These are phyloP conservation scores for Smithornis capensis DNA, from an alignment of 2,113 vertebrate genomes.

Conservation along the genomic window DNA sequence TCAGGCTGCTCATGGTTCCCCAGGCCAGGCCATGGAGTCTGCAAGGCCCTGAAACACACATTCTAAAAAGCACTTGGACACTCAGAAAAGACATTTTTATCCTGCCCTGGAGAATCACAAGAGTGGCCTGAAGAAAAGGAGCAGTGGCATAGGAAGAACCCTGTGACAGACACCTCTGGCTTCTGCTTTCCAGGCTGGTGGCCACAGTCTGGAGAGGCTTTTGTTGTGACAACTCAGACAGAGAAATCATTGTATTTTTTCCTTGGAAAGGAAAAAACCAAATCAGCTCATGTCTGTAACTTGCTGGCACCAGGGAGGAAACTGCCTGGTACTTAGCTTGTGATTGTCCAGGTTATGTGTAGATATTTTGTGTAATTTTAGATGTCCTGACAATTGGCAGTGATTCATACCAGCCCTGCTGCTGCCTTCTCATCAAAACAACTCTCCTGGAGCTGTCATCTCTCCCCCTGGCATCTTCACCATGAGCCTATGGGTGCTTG, in stretches of 20 bases:
- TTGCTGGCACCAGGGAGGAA: background rate
- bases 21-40: background rate
- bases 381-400: background rate
- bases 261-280: background rate
- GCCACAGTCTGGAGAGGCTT: background rate
- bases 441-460: background rate
- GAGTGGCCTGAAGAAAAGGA: accelerated
- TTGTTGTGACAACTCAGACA: background rate
- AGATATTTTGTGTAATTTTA: conserved; percentile 8
- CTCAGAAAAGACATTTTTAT: background rate
- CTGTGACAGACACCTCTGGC: background rate
- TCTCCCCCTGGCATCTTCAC: background rate
- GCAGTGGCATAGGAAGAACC: background rate
- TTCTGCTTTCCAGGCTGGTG: background rate
- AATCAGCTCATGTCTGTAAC: background rate
- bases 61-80: background rate
- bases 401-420: conserved; percentile 2
- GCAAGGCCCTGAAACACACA: background rate
- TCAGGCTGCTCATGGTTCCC: too few relatives aligned
- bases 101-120: background rate
- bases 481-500: too few relatives aligned
- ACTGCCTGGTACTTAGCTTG: background rate
- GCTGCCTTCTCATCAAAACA: background rate
- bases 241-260: background rate
- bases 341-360: background rate